Evolutionary conservation across 1,140 invertebrate genomes (phyloP), one percentile per base, ranked within the genome.

Genomic region (Formica selysi): DNA sequence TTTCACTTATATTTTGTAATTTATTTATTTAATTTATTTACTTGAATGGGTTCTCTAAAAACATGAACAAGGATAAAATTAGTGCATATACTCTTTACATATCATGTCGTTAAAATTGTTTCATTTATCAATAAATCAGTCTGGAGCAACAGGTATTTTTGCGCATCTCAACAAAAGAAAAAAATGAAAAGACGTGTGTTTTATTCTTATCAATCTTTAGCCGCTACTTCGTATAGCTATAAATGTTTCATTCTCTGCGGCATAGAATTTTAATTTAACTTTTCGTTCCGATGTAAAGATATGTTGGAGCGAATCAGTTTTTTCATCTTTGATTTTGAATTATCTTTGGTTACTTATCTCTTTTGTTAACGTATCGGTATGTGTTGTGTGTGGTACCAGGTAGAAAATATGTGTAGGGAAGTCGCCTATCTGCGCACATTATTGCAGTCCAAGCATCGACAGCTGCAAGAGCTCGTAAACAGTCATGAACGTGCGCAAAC

Each of bases 381-480:
- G 89, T 93, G 76, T 93, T 51, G 92, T 94, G 92, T 95, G 90
- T 94, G 93, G 90, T 94, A 94, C 93, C 93, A 95, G 95, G 95
- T 95, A 95, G 94, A 95, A 95, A 95, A 89, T 95, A 95, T 95
- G 92, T 94, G 94, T 95, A 95, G 94, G 93, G 94, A 95, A 95
- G 92, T 95, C 91, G 92, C 94, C 93, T 95, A 94, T 92, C 95
- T 95, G 74, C 94, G 94, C 89, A 94, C 94, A 88, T 94, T 91
- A 91, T 93, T 95, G 87, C 95, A 95, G 89, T 94, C 94, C 92
- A 95, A 95, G 88, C 94, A 95, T 91, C 94, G 92, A 90, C 94
- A 94, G 84, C 93, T 94, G 85, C 92, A 95, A 94, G 94, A 95
- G 68, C 93, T 95, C 92, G 93, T 91, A 91, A 95, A 92, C 91